A percentile compares a stretch with the other conserved stretches of the same genome.
These are phyloP conservation scores for Rallus limicola DNA, from an alignment of 2,113 vertebrate genomes.

Conservation along the genomic window DNA sequence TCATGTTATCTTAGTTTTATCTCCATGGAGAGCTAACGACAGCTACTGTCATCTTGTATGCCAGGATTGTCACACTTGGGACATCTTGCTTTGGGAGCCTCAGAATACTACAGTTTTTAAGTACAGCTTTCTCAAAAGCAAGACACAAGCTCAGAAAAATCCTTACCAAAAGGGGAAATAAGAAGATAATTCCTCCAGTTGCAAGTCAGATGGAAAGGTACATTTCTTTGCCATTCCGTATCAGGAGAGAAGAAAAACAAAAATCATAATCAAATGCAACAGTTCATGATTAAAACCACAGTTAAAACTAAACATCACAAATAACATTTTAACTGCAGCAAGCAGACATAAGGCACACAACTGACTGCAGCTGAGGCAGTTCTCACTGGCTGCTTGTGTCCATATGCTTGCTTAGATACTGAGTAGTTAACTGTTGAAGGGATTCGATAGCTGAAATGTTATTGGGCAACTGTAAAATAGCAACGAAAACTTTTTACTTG, in stretches of 20 bases:
- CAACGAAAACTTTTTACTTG: not conserved
- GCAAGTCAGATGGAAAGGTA: not conserved
- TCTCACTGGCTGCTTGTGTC: not conserved
- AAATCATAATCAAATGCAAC: not conserved
- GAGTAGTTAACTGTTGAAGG: not conserved
- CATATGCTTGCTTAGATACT: not conserved
- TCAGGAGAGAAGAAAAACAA: not conserved
- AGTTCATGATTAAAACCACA: not conserved
- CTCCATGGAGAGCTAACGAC: constrained; percentile 25
- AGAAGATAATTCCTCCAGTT: not conserved
- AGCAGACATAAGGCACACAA: not conserved
- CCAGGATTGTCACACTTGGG: not conserved
- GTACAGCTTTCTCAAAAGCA: not conserved
- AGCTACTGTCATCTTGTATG: not conserved
- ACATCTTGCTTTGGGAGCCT: not conserved
- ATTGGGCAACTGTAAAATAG: not conserved
- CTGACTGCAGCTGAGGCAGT: not conserved
- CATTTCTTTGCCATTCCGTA: not conserved
- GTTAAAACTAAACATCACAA: not conserved
- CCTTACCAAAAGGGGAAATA: not conserved
- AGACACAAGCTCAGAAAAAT: not conserved
- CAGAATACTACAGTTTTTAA: not conserved
- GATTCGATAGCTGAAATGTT: not conserved
- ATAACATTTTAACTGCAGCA: not conserved
- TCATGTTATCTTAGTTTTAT: not conserved